Evolutionary conservation across 2,888 invertebrate genomes (phyloP).

Genomic region (Polyommatus iphigenia): DNA sequence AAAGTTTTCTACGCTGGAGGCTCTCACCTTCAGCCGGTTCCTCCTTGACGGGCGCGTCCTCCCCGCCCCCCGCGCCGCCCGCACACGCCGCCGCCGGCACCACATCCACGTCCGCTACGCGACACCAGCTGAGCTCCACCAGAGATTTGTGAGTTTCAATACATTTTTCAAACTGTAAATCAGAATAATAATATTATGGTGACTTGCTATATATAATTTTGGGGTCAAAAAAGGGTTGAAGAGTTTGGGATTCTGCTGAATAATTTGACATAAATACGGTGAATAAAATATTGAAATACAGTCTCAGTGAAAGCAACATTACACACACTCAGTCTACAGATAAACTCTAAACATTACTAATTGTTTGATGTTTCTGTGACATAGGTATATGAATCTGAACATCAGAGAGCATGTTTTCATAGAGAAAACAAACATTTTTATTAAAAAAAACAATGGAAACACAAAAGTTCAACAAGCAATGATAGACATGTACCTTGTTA

Average conservation of each 20-base stretch:
- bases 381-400: too few species aligned
- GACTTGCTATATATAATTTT: too few species aligned
- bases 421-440: background rate
- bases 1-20: background rate
- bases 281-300: too few species aligned
- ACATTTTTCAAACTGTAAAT: constrained; percentile 2
- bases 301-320: too few species aligned
- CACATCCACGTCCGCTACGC: background rate
- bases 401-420: too few species aligned
- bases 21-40: background rate
- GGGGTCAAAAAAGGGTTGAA: too few species aligned
- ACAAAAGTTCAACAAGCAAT: background rate
- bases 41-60: background rate
- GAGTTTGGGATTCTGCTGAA: too few species aligned
- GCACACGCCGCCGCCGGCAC: background rate
- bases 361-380: too few species aligned
- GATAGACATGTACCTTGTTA: constrained; percentile 1
- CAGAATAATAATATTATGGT: background rate
- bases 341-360: too few species aligned
- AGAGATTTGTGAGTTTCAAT: background rate
- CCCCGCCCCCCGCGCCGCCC: background rate
- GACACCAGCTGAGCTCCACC: background rate
- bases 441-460: background rate
- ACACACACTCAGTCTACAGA: too few species aligned
- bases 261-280: too few species aligned